Base-by-base conservation (phyloP, 2,888 invertebrate genomes). In the Cremastobaeus sp. region DNA sequence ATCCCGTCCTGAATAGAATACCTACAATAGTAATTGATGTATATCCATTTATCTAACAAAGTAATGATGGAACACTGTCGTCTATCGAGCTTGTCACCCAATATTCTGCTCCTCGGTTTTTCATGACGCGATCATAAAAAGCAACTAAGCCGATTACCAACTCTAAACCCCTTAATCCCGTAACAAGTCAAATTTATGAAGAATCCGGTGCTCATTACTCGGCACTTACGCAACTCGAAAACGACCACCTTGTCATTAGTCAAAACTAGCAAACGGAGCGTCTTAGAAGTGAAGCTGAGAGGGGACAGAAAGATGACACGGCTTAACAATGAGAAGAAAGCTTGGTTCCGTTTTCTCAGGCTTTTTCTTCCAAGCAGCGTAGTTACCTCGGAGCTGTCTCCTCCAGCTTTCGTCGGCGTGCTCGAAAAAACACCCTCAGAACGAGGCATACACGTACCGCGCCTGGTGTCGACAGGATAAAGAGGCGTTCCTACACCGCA, bases 381-480 rank as follows among this genome's bases (percentile, higher is more conserved):
- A 68, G 69, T 76, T 75, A 78, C 62, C 66, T 71, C 18, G 35
- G 68, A 74, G 66, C 68, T 77, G 76, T 59, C 76, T 74, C 62
- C 55, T 18, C n/a, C 74, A 74, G 69, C 50, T 74, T 73, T 59
- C 57, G 65, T 60, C 55, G 50, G 35, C 41, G 57, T 66, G 37
- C 74, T 45, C 62, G 73, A 74, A 59, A 74, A 74, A 71, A 70
- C 72, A 69, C 75, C 76, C 74, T 75, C 70, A 17, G 60, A 70
- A 74, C 76, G 78, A 80, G 79, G 79, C 80, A 76, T 77, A 76
- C 76, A 69, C 72, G 76, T 64, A 70, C 74, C 77, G 30, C 69
- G 79, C 78, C 84, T 84, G 83, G 76, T 79, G 78, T 77, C 81
- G 83, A 82, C 83, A 83, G 83, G 81, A 83, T 83, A 83, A 84